Percentiles rank a stretch among this genome's conserved stretches.
Evolutionary conservation across 2,113 vertebrate species (phyloP).

Genomic region (Prunella fulvescens): DNA sequence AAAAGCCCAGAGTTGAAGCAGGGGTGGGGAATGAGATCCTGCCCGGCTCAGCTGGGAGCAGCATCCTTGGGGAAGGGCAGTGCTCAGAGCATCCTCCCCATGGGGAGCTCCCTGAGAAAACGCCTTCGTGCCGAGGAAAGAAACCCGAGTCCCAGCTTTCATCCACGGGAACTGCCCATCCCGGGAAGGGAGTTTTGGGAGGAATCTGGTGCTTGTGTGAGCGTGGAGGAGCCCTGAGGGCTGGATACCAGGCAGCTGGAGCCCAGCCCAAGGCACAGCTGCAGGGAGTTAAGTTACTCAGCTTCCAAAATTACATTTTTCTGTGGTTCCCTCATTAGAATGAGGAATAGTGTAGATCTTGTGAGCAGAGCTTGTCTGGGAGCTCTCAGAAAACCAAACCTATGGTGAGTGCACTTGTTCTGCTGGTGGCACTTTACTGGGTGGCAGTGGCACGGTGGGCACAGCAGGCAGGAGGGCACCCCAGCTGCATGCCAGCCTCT

Average conservation of each 20-base stretch:
- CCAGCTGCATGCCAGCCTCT: accelerated
- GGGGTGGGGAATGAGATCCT: not conserved
- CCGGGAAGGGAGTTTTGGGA: not conserved
- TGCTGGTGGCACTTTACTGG: not conserved
- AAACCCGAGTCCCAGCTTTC: not conserved
- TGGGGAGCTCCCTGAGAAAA: not conserved
- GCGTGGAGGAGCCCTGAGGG: not conserved
- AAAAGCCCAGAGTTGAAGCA: no score
- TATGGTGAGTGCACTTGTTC: not conserved
- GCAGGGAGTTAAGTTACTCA: constrained; percentile 16
- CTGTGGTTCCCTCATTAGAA: constrained; percentile 40
- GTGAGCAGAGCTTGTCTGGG: not conserved
- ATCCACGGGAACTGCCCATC: not conserved
- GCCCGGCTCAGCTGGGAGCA: not conserved
- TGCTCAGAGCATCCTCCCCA: not conserved
- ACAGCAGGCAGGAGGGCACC: accelerated
- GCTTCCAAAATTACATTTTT: constrained; percentile 52
- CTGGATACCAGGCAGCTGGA: constrained; percentile 31
- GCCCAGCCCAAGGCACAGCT: constrained; percentile 50
- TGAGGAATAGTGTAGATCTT: constrained; percentile 48
- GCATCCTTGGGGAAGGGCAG: not conserved
- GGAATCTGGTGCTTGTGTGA: not conserved
- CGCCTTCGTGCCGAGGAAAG: accelerated
- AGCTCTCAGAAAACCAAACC: not conserved
- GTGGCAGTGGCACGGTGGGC: accelerated